Evolutionary conservation across 2,797 vertebrate genomes (phyloP).

Genomic region (Acanthurus leucopareius): DNA sequence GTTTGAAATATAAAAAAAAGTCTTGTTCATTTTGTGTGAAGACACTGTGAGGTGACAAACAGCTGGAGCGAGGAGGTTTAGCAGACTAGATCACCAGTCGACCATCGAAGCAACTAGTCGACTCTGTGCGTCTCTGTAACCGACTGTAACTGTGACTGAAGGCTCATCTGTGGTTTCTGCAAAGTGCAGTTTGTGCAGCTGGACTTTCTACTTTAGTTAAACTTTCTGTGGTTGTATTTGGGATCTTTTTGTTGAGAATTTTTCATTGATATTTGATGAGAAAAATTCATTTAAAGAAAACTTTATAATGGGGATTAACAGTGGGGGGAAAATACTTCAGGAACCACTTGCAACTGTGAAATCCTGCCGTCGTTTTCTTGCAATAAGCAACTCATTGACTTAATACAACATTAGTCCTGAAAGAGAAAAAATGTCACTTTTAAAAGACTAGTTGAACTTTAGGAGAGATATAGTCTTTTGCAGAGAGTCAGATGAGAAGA

Average conservation of each 20-base stretch:
- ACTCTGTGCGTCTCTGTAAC: too few relatives aligned
- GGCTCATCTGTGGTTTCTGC: too few relatives aligned
- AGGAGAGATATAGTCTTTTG: not conserved
- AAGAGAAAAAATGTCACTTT: not conserved
- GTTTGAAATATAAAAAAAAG: slow-evolving; percentile 6
- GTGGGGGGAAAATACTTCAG: not conserved
- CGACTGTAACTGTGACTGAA: too few relatives aligned
- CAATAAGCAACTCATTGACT: not conserved
- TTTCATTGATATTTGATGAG: too few relatives aligned
- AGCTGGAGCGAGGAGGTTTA: too few relatives aligned
- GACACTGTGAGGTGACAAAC: not conserved
- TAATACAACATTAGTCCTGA: slow-evolving; percentile 1
- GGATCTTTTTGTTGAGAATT: too few relatives aligned
- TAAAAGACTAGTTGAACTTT: not conserved
- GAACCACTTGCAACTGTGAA: not conserved
- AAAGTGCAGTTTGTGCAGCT: too few relatives aligned
- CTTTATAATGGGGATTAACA: not conserved
- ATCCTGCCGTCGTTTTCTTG: not conserved
- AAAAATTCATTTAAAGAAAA: not conserved
- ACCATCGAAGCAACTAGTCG: too few relatives aligned
- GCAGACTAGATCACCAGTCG: too few relatives aligned
- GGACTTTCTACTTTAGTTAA: too few relatives aligned
- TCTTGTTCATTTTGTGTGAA: slow-evolving; percentile 4
- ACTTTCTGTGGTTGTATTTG: too few relatives aligned
- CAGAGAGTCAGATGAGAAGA: not conserved